Conservation (phyloP, 2,113 vertebrate genomes). For the Myotis lucifugus region DNA sequence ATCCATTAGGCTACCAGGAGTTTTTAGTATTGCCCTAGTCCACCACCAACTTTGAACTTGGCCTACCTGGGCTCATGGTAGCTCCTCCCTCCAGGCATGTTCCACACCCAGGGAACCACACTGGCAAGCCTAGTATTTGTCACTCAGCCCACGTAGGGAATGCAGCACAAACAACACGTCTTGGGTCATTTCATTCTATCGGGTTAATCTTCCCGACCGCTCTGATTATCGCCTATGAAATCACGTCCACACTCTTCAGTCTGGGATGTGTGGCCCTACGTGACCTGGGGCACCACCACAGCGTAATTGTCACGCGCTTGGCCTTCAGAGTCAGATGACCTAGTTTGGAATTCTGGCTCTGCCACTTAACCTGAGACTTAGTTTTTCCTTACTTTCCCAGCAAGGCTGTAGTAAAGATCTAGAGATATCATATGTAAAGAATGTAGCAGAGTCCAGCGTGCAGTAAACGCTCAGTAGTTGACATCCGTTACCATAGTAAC, state of each 20-base stretch:
- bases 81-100: background rate
- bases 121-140: constrained; percentile 35
- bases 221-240: background rate
- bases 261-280: background rate
- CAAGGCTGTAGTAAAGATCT: background rate
- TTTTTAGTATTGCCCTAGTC: background rate
- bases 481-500: background rate
- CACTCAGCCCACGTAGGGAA: background rate
- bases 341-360: background rate
- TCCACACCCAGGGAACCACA: constrained; percentile 45
- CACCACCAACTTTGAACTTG: constrained; percentile 25
- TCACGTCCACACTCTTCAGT: background rate
- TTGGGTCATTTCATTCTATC: background rate
- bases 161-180: background rate
- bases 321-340: background rate
- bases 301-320: background rate
- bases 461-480: background rate
- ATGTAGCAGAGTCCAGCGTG: background rate
- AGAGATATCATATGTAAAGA: background rate
- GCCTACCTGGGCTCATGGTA: background rate
- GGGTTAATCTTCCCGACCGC: constrained; percentile 38
- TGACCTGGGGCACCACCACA: background rate
- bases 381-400: background rate
- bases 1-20: background rate
- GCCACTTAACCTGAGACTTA: background rate